Percentiles rank a stretch among this genome's conserved stretches.
These are phyloP conservation scores for Chamaea fasciata DNA, from an alignment of 2,113 vertebrate species.

Conservation along the genomic window DNA sequence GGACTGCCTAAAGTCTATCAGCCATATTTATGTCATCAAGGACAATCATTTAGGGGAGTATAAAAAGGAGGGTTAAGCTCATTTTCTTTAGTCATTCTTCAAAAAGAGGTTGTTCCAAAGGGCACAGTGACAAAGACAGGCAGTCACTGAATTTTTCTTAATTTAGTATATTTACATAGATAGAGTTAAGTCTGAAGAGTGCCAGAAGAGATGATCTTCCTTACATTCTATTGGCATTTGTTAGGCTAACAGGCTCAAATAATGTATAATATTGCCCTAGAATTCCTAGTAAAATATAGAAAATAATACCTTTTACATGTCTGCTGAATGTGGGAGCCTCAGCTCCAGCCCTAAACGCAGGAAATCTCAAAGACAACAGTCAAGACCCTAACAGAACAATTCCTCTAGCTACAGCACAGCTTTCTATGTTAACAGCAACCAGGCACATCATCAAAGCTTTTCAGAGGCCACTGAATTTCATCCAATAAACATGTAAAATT, in stretches of 20 bases:
- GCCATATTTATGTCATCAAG: background rate
- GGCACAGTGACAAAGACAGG: background rate
- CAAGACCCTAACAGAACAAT: background rate
- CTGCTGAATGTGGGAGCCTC: background rate
- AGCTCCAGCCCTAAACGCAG: background rate
- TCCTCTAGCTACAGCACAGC: background rate
- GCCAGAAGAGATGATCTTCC: background rate
- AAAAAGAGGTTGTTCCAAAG: background rate
- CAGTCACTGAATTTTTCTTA: background rate
- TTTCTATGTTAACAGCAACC: background rate
- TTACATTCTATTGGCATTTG: background rate
- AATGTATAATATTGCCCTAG: background rate
- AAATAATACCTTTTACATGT: background rate
- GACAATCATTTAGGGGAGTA: background rate
- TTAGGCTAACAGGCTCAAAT: background rate
- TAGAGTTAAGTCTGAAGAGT: background rate
- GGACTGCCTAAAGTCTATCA: background rate
- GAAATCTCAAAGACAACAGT: background rate
- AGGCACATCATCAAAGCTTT: background rate
- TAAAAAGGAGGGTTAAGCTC: background rate
- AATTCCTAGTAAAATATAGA: background rate
- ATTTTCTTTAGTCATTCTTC: background rate
- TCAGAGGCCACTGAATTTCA: background rate
- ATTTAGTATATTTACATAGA: background rate
- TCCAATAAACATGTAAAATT: background rate